phyloP scores from a whole-genome alignment of 2,113 vertebrate genomes.

The Solenodon paradoxus region DNA sequence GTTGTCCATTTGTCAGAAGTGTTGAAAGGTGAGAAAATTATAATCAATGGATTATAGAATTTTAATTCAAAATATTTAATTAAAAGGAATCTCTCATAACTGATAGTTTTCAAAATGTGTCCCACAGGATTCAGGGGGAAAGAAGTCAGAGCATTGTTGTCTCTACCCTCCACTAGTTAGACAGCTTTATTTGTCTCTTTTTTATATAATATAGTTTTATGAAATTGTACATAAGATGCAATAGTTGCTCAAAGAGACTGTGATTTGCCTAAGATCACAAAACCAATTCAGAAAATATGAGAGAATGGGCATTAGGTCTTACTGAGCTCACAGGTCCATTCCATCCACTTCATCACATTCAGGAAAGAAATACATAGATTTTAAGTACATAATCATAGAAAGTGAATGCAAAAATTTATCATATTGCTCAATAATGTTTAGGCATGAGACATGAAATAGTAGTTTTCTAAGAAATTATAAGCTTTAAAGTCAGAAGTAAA shows the following conservation, averaged over 20 bases:
- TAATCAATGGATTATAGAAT: background rate
- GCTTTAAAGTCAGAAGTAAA: background rate
- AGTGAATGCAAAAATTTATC: background rate
- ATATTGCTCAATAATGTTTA: background rate
- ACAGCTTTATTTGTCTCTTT: background rate
- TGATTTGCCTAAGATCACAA: background rate
- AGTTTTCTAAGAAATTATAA: background rate
- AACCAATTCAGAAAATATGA: background rate
- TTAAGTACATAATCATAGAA: background rate
- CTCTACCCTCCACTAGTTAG: background rate
- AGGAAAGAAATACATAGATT: background rate
- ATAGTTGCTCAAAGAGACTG: background rate
- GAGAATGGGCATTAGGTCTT: background rate
- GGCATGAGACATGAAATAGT: background rate
- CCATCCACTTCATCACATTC: background rate
- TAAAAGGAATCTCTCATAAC: background rate
- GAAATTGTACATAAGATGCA: background rate
- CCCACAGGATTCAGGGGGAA: background rate
- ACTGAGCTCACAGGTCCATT: background rate
- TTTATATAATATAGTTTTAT: background rate
- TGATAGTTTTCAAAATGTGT: background rate
- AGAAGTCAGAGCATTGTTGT: background rate
- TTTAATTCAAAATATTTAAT: background rate
- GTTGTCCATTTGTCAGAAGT: background rate
- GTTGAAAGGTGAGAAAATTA: background rate